phyloP scores from a whole-genome alignment of 2,113 vertebrate species.

The Origma solitaria region DNA sequence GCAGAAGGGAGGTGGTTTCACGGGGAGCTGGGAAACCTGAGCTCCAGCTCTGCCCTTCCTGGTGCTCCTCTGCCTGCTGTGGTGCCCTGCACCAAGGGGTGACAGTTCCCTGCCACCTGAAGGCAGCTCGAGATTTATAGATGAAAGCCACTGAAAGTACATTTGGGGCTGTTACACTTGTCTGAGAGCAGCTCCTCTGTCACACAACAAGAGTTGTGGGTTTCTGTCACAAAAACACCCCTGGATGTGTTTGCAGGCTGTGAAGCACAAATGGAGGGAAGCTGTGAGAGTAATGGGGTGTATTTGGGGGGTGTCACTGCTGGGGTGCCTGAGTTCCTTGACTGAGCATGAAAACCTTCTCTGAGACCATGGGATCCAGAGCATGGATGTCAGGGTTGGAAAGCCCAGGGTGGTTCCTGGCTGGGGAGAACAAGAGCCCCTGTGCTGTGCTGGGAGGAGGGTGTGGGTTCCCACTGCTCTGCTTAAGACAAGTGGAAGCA shows the following conservation, averaged over 20 bases:
- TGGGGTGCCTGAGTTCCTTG: not conserved
- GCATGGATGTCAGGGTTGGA: not conserved
- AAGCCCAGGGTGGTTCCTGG: not conserved
- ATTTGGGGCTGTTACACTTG: not conserved
- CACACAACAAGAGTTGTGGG: rapidly evolving
- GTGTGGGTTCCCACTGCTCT: not conserved
- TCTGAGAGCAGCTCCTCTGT: not conserved
- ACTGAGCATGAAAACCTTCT: not conserved
- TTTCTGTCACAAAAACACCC: not conserved
- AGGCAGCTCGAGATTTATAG: not conserved
- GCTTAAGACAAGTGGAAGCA: not conserved
- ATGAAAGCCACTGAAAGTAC: not conserved
- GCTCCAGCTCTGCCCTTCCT: not conserved
- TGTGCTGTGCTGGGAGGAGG: not conserved
- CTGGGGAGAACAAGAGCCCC: not conserved
- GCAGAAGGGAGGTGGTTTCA: not conserved
- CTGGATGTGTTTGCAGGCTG: not conserved
- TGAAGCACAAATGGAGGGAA: not conserved
- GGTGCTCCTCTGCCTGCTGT: not conserved
- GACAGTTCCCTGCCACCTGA: not conserved
- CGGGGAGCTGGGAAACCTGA: not conserved
- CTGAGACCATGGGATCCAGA: rapidly evolving
- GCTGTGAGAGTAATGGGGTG: not conserved
- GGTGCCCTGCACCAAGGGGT: not conserved
- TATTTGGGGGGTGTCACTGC: not conserved